Base-by-base conservation (phyloP, 2,113 vertebrate species). In the Emydura subglobosa region DNA sequence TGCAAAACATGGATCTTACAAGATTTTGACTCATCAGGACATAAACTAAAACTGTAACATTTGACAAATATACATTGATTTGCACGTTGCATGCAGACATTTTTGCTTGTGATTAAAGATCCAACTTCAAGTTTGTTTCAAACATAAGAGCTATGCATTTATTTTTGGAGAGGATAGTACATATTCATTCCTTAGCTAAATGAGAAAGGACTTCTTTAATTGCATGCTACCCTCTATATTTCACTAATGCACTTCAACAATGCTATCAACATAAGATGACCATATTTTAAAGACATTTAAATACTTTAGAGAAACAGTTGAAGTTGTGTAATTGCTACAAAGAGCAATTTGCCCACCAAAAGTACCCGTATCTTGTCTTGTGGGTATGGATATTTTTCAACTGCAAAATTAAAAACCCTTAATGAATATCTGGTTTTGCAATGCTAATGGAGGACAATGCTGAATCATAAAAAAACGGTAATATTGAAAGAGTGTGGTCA, bases 1-100 rank as follows among this genome's bases (percentile, higher is more conserved):
- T 94, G 89, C 27, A 90, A 97, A 97, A 97, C 95, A 95, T 82
- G 95, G 85, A 87, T 93, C 90, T 91, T 95, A 95, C 87, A 96
- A 96, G 95, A 91, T 92, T 96, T 96, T 90, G 82, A 89, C 72
- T 86, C 94, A 87, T 97, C 97, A 95, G 86, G 91, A 87, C 93
- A 96, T 95, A 96, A 94, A 91, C 91, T 86, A 96, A 91, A 74
- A 55, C 53, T 88, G 42, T 89, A 92, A 85, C 83, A 88, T 92
- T 92, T 81, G 61, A 89, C 53, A 96, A 22, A 87, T 84, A 86
- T 72, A 93, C 68, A 12, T 8, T n/a, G 51, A 88, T 93, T 86
- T 89, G 68, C 24, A 82, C 57, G 8, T 89, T 81, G 29, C 10
- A 85, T 92, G 80, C 27, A 93, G 44, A 51, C 87, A 94, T 89